Evolutionary conservation across 2,797 vertebrate species (phyloP).

Genomic region (Falco naumanni): DNA sequence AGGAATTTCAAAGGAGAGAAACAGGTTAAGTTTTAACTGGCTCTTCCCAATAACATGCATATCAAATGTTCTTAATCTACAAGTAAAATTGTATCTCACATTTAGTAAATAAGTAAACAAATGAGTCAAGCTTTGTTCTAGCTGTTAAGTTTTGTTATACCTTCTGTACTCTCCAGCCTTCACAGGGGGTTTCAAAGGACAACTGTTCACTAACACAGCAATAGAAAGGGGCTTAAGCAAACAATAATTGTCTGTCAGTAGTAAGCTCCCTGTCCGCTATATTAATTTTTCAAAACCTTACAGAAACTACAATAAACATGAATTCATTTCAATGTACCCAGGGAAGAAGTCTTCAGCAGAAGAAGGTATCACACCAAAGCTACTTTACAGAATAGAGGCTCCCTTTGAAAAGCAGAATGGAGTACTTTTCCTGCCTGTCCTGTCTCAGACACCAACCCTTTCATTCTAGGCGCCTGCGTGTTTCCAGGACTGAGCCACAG

Average conservation of each 20-base stretch:
- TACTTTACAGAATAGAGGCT: background rate
- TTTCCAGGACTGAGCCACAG: background rate
- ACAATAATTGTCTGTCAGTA: too few species aligned
- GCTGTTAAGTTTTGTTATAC: background rate
- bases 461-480: rapidly evolving
- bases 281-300: background rate
- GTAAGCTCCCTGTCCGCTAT: background rate
- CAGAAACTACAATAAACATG: background rate
- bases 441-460: background rate
- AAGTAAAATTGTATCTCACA: background rate
- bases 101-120: background rate
- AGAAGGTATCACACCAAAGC: background rate
- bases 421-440: background rate
- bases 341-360: background rate
- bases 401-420: background rate
- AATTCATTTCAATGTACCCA: background rate
- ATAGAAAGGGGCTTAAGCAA: rapidly evolving
- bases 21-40: background rate
- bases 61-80: background rate
- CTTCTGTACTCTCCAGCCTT: background rate
- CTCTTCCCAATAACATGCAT: background rate
- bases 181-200: background rate
- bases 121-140: background rate
- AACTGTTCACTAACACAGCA: background rate
- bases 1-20: background rate